Conservation (phyloP, 2,797 vertebrate species). For the Glossophaga mutica region DNA sequence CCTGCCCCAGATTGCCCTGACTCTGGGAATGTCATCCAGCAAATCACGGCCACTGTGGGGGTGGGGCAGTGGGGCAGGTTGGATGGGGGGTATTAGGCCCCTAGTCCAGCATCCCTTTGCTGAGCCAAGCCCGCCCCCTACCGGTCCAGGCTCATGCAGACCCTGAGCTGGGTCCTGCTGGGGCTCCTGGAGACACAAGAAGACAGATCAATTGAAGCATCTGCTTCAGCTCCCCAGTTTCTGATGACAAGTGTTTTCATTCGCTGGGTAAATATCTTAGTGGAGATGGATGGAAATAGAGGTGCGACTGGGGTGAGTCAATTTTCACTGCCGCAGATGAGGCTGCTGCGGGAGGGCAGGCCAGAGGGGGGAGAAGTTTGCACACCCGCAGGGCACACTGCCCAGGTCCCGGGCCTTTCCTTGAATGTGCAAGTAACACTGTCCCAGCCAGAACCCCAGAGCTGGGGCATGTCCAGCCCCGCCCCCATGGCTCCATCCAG, state of each 20-base stretch:
- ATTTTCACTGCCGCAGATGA: neutral
- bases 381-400: too few species aligned
- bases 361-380: neutral
- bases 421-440: neutral
- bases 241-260: slow-evolving; percentile 45
- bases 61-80: neutral
- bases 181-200: neutral
- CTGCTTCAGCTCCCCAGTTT: slow-evolving; percentile 33
- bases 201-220: slow-evolving; percentile 35
- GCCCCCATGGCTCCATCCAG: neutral
- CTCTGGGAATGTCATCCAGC: neutral
- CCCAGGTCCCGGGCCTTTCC: neutral
- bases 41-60: neutral
- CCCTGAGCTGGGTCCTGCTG: fast-evolving
- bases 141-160: neutral
- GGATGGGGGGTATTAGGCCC: neutral
- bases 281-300: slow-evolving; percentile 17
- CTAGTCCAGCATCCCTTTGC: neutral
- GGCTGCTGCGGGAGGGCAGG: neutral
- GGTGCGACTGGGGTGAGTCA: neutral
- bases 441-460: neutral
- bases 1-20: neutral
- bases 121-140: slow-evolving; percentile 22
- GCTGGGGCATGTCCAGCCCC: fast-evolving
- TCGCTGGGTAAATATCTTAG: slow-evolving; percentile 9